These are phyloP conservation scores for Microhierax caerulescens DNA, from an alignment of 2,797 vertebrate genomes.

Conservation along the genomic window DNA sequence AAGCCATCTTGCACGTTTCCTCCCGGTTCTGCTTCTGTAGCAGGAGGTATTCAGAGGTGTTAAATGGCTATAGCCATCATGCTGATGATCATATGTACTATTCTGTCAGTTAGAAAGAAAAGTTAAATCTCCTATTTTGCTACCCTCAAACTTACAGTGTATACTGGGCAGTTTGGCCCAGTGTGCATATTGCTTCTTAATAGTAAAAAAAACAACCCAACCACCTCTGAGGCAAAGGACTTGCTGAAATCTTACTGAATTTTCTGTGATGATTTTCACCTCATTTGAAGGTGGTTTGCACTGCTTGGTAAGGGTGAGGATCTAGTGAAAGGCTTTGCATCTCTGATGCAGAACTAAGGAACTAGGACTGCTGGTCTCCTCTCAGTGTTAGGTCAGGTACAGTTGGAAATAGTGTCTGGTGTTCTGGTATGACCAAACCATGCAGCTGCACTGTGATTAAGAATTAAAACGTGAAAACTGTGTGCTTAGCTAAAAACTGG, in stretches of 20 bases:
- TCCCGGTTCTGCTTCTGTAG: not conserved
- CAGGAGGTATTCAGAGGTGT: not conserved
- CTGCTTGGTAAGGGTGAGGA: not conserved
- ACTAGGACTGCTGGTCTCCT: not conserved
- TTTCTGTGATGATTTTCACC: not conserved
- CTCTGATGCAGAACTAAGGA: not conserved
- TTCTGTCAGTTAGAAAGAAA: not conserved
- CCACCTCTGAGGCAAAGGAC: not conserved
- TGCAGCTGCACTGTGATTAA: not conserved
- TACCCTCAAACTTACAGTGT: not conserved
- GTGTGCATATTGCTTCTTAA: not conserved
- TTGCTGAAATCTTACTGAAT: not conserved
- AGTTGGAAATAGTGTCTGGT: not conserved
- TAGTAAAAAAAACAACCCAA: not conserved
- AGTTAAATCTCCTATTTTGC: not conserved
- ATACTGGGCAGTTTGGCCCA: not conserved
- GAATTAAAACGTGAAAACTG: not conserved
- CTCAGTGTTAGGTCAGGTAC: not conserved
- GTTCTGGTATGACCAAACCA: too few species aligned
- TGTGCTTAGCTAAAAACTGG: not conserved
- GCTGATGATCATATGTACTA: not conserved
- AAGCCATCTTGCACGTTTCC: not conserved
- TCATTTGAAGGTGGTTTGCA: not conserved
- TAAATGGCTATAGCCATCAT: not conserved
- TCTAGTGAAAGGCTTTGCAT: not conserved